A percentile compares a stretch with the other conserved stretches of the same genome.
These are phyloP conservation scores for Aquatica leii DNA, from an alignment of 2,888 invertebrate species.

Conservation along the genomic window DNA sequence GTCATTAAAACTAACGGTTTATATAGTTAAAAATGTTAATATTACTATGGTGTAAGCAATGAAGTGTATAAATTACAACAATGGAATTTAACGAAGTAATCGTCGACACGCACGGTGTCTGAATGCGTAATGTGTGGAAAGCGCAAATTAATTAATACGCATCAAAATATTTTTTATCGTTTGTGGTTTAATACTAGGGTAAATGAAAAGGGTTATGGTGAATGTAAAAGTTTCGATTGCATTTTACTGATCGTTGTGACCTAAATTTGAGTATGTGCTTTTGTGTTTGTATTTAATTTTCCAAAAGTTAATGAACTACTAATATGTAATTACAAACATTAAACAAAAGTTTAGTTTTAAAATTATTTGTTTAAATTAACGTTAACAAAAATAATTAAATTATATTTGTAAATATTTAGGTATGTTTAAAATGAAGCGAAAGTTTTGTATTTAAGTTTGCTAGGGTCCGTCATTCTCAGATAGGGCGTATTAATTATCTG, in stretches of 20 bases:
- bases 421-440: too few species aligned
- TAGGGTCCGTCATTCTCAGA: too few species aligned
- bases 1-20: slow-evolving; percentile 4
- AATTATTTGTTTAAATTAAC: too few species aligned
- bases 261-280: too few species aligned
- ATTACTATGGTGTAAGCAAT: neutral
- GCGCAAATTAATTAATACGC: slow-evolving; percentile 19
- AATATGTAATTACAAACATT: too few species aligned
- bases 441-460: too few species aligned
- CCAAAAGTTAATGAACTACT: too few species aligned
- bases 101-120: slow-evolving; percentile 10
- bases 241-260: neutral
- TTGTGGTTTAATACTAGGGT: slow-evolving; percentile 10
- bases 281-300: too few species aligned
- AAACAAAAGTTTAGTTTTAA: too few species aligned
- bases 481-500: too few species aligned
- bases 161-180: slow-evolving; percentile 17
- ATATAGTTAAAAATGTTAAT: slow-evolving; percentile 3
- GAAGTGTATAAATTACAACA: slow-evolving; percentile 21
- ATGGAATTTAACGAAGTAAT: slow-evolving; percentile 19
- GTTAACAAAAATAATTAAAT: too few species aligned
- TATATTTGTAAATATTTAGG: too few species aligned
- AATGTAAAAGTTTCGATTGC: slow-evolving; percentile 6
- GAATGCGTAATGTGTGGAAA: slow-evolving; percentile 18
- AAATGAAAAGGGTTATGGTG: slow-evolving; percentile 13